Conservation (phyloP, 2,888 invertebrate genomes). For the Lasioglossum leucozonium region DNA sequence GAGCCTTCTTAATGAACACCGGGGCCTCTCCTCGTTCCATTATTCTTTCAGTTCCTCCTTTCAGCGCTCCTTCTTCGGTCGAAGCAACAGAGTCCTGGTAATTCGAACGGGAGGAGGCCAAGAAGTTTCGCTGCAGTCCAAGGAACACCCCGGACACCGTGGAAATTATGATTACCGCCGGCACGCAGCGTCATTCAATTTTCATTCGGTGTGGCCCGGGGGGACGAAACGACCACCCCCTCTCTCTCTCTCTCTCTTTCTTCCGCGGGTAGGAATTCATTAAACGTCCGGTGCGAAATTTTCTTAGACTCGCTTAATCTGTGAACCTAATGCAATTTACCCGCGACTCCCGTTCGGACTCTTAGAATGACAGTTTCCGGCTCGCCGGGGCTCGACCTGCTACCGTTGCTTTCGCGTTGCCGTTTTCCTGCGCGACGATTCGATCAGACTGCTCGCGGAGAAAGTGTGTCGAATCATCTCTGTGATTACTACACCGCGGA, state of each 20-base stretch:
- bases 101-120: not conserved
- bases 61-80: not conserved
- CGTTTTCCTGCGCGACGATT: not conserved
- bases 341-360: not conserved
- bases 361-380: not conserved
- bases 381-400: not conserved
- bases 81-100: conserved; percentile 2
- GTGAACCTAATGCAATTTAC: conserved; percentile 22
- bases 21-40: not conserved
- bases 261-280: not conserved
- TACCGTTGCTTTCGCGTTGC: not conserved
- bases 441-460: not conserved
- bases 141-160: not conserved
- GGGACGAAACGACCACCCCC: not conserved
- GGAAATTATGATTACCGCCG: not conserved
- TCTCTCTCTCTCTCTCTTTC: too few species aligned
- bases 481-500: too few species aligned
- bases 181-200: conserved; percentile 4
- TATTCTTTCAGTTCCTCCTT: conserved; percentile 6
- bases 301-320: conserved; percentile 9
- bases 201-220: not conserved
- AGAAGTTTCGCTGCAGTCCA: not conserved
- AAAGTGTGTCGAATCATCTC: too few species aligned
- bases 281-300: not conserved
- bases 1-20: conserved; percentile 24